These are phyloP conservation scores for Drosophila stalkeri DNA, from an alignment of 2,888 invertebrate genomes.

Conservation along the genomic window DNA sequence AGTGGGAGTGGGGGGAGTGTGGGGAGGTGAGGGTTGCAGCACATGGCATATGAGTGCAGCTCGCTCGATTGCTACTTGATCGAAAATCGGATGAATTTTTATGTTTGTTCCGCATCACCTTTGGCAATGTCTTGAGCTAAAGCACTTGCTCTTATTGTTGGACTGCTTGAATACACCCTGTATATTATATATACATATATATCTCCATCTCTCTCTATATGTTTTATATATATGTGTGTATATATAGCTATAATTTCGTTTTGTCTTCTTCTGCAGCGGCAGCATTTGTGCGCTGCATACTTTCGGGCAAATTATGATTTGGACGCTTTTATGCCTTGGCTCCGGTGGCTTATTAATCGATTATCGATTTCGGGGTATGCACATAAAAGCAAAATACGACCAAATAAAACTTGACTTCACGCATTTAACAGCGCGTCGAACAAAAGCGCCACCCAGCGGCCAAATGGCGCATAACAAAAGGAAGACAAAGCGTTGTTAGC, in stretches of 20 bases:
- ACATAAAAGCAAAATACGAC: constrained; percentile 31
- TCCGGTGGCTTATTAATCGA: constrained; percentile 39
- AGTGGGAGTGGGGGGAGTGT: not conserved
- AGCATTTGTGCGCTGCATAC: constrained; percentile 9
- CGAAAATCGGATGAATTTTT: constrained; percentile 16
- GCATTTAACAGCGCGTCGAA: constrained; percentile 32
- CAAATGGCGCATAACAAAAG: constrained; percentile 44
- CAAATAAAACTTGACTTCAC: constrained; percentile 31
- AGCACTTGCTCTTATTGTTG: not conserved
- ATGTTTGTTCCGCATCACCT: not conserved
- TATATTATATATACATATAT: not conserved
- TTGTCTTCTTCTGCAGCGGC: not conserved
- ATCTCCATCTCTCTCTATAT: not conserved
- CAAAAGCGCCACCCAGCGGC: constrained; percentile 47
- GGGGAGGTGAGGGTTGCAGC: not conserved
- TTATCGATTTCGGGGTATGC: constrained; percentile 38
- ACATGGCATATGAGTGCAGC: constrained; percentile 7
- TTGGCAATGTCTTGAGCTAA: not conserved
- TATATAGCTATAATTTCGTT: constrained; percentile 1
- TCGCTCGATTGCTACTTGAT: not conserved
- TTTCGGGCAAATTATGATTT: constrained; percentile 7
- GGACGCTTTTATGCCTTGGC: not conserved
- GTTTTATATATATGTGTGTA: not conserved
- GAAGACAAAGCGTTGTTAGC: constrained; percentile 48
- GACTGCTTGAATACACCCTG: not conserved